Evolutionary conservation across 53 echinoderm and acorn worm species (phyloP).

Genomic region (Hippasteria phrygiana): DNA sequence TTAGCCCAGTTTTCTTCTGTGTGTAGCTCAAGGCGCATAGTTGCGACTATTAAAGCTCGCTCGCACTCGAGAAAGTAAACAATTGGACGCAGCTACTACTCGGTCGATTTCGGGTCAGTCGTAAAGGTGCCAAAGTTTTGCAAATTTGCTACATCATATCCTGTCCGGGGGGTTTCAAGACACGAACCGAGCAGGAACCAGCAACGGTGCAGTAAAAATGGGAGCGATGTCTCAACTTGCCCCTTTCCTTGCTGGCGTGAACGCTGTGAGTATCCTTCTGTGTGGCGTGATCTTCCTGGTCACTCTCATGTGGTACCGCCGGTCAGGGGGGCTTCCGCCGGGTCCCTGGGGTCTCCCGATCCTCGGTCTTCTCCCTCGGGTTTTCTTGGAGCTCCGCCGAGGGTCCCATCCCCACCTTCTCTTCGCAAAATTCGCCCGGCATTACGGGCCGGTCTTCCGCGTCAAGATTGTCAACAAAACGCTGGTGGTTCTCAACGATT

Average conservation of each 20-base stretch:
- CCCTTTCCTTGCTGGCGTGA: background rate
- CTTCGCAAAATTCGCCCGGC: constrained; percentile 14
- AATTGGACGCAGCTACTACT: no score
- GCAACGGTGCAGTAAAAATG: no score
- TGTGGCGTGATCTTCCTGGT: background rate
- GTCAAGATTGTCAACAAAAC: constrained; percentile 23
- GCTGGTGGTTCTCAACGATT: constrained; percentile 48
- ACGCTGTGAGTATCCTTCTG: background rate
- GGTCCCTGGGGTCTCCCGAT: constrained; percentile 43
- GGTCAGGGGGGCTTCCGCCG: constrained; percentile 11
- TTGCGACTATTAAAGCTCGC: no score
- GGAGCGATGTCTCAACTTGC: background rate
- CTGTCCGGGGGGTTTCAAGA: no score
- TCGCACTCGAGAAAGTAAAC: no score
- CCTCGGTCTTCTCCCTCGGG: constrained; percentile 27
- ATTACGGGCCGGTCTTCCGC: constrained; percentile 27
- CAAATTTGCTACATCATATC: no score
- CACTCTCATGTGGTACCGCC: background rate
- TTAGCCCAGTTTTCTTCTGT: no score
- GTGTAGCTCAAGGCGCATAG: no score
- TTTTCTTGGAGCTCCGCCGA: constrained; percentile 2
- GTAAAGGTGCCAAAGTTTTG: no score
- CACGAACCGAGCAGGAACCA: no score
- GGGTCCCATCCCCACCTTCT: constrained; percentile 45
- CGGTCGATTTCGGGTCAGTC: no score